phyloP scores from a whole-genome alignment of 2,797 vertebrate species.

The Antennarius maculatus region DNA sequence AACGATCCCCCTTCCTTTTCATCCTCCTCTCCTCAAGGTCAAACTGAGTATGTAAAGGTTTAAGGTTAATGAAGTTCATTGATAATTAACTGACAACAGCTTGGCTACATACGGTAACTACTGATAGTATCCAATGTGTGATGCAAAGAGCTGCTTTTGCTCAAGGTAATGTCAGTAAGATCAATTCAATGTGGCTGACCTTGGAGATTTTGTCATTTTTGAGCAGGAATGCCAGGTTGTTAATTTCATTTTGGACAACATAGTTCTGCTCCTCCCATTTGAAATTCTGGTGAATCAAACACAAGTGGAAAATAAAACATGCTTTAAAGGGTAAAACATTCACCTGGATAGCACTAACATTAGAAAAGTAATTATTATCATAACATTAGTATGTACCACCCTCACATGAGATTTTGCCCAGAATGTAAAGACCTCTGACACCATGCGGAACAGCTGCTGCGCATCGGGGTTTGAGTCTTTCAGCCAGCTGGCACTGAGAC shows the following conservation, averaged over 20 bases:
- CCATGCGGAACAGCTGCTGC: conserved; percentile 91
- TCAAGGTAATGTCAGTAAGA: not conserved
- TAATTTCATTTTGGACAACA: conserved; percentile 95
- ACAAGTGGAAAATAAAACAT: not conserved
- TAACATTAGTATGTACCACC: conserved; percentile 22
- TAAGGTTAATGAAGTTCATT: not conserved
- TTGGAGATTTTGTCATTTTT: conserved; percentile 87
- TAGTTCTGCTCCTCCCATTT: conserved; percentile 98
- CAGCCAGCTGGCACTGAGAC: conserved; percentile 90
- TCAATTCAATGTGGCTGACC: conserved; percentile 73
- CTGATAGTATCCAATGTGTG: not conserved
- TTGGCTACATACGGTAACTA: not conserved
- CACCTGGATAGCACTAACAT: not conserved
- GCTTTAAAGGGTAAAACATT: not conserved
- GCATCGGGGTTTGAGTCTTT: conserved; percentile 87
- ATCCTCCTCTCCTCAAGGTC: conserved; percentile 87
- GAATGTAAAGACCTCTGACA: conserved; percentile 94
- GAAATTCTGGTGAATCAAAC: conserved; percentile 86
- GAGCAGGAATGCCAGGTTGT: conserved; percentile 92
- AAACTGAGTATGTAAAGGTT: conserved; percentile 59
- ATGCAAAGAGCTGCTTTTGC: not conserved
- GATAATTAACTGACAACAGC: not conserved
- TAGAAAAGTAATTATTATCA: conserved; percentile 3
- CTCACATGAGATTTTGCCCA: conserved; percentile 98
- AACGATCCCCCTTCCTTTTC: conserved; percentile 91